These are phyloP conservation scores for Villa cingulata DNA, from an alignment of 2,888 invertebrate species.

Conservation along the genomic window DNA sequence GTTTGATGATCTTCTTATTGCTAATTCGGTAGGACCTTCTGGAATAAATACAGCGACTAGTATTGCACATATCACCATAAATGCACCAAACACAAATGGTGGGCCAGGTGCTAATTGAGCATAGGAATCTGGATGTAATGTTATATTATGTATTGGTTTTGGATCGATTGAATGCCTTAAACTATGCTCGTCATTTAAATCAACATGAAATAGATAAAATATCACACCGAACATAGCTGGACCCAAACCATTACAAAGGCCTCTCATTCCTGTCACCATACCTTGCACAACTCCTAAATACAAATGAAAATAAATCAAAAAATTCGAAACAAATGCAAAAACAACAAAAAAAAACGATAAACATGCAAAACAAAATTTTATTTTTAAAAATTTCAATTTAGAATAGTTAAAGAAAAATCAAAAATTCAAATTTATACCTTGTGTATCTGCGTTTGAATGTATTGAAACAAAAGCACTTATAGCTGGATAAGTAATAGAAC, in stretches of 20 bases:
- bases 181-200: constrained; percentile 66
- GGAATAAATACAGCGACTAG: constrained; percentile 82
- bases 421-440: constrained; percentile 44
- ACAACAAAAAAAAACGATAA: too few species aligned
- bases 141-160: constrained; percentile 25
- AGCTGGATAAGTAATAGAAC: constrained; percentile 95
- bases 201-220: constrained; percentile 97
- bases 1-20: constrained; percentile 37
- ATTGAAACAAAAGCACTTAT: constrained; percentile 97
- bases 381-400: too few species aligned
- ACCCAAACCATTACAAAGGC: constrained; percentile 93
- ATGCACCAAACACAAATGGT: constrained; percentile 94
- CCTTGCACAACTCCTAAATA: constrained; percentile 71
- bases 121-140: constrained; percentile 36
- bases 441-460: constrained; percentile 94
- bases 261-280: constrained; percentile 97
- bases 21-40: constrained; percentile 41
- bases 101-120: constrained; percentile 85
- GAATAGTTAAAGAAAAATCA: too few species aligned
- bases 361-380: too few species aligned
- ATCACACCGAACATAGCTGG: constrained; percentile 98
- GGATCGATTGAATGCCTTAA: constrained; percentile 24
- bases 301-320: too few species aligned
- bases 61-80: constrained; percentile 90
- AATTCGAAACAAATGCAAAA: too few species aligned